Percentiles rank a stretch among this genome's conserved stretches.
Evolutionary conservation across 2,888 invertebrate species (phyloP).

Genomic region (Eutolmus rufibarbis): DNA sequence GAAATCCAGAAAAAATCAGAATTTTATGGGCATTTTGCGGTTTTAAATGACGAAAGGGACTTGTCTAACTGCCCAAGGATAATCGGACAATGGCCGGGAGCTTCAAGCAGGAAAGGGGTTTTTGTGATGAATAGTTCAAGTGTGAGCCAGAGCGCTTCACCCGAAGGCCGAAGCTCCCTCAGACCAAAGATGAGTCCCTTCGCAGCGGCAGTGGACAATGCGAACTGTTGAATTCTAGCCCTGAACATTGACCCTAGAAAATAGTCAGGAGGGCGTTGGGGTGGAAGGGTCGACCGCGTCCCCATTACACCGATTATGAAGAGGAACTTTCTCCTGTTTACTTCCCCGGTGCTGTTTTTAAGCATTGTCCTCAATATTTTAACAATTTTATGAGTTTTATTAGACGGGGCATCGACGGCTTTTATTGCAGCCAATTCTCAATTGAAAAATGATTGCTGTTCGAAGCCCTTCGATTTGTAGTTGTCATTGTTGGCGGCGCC

Average conservation of each 20-base stretch:
- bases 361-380: conserved; percentile 12
- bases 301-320: neutral
- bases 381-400: conserved; percentile 20
- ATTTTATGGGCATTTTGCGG: conserved; percentile 25
- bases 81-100: conserved; percentile 24
- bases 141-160: conserved; percentile 7
- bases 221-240: neutral
- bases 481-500: conserved; percentile 17
- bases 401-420: conserved; percentile 30
- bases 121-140: conserved; percentile 27
- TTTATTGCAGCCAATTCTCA: conserved; percentile 44
- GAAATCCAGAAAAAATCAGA: neutral
- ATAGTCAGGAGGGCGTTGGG: neutral
- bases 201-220: neutral
- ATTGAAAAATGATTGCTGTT: conserved; percentile 46
- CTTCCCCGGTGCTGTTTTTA: neutral
- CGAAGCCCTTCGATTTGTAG: conserved; percentile 31
- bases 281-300: neutral
- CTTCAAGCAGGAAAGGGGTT: conserved; percentile 13
- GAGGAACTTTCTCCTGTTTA: conserved; percentile 15
- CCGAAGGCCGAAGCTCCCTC: neutral
- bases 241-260: neutral
- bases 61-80: conserved; percentile 24
- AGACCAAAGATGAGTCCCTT: neutral
- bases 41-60: neutral